Evolutionary conservation across 2,888 invertebrate genomes (phyloP).

Genomic region (Himalopsyche japonica): DNA sequence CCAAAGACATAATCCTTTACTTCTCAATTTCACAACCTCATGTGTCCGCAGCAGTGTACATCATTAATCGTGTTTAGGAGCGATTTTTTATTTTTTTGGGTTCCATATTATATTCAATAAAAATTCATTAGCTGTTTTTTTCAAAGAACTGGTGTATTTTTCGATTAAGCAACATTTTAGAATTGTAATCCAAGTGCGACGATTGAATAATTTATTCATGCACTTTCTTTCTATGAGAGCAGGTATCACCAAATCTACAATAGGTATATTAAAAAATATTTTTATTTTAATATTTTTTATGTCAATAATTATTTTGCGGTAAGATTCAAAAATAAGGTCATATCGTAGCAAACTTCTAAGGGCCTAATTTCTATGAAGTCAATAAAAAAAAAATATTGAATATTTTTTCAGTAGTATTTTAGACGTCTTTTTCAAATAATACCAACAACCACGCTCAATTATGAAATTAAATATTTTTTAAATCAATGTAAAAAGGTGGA

Average conservation of each 20-base stretch:
- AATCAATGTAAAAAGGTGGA: no score
- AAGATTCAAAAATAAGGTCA: no score
- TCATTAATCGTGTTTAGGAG: background rate
- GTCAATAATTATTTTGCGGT: no score
- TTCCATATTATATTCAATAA: background rate
- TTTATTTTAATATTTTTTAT: no score
- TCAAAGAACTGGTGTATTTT: background rate
- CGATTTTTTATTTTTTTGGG: background rate
- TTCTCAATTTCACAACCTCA: background rate
- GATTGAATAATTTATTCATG: background rate
- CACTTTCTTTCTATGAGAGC: background rate
- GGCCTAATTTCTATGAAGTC: no score
- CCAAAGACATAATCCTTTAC: background rate
- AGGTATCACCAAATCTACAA: background rate
- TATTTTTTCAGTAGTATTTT: no score
- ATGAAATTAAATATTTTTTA: no score
- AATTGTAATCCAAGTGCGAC: background rate
- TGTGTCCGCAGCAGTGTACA: background rate
- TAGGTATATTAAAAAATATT: no score
- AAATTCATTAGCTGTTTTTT: background rate
- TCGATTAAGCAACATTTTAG: background rate
- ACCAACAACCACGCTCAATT: no score
- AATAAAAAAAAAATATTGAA: no score
- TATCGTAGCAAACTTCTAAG: no score
- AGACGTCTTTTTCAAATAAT: no score